Conservation (phyloP, 2,113 vertebrate genomes). For the Calidris pygmaea region DNA sequence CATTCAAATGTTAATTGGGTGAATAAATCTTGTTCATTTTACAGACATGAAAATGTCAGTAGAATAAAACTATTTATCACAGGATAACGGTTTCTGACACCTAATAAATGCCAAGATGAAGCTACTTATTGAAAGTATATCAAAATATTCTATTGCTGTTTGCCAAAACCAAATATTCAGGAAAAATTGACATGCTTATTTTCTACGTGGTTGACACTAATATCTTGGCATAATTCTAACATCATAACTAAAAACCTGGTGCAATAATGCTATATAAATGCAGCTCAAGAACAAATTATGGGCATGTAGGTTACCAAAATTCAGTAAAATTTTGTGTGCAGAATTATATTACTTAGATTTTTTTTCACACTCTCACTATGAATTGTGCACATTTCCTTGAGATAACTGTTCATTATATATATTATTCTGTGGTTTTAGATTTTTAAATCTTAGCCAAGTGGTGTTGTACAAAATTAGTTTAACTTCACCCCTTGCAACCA, state of each 20-base stretch:
- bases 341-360: background rate
- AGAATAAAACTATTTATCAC: constrained; percentile 74
- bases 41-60: constrained; percentile 76
- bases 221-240: background rate
- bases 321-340: background rate
- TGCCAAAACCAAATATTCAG: constrained; percentile 68
- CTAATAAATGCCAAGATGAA: constrained; percentile 76
- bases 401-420: background rate
- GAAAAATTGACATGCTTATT: constrained; percentile 58
- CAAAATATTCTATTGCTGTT: constrained; percentile 67
- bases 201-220: constrained; percentile 29
- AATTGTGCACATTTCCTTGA: background rate
- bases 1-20: constrained; percentile 80
- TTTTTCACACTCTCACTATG: background rate
- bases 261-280: background rate
- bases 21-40: constrained; percentile 80
- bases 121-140: constrained; percentile 69
- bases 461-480: background rate
- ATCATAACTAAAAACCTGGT: background rate
- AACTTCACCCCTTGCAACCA: background rate
- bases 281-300: background rate
- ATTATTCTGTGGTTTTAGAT: background rate
- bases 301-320: background rate
- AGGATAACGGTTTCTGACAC: constrained; percentile 70
- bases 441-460: background rate